A percentile compares a stretch with the other conserved stretches of the same genome.
phyloP scores from a whole-genome alignment of 2,113 vertebrate genomes.

The Tragelaphus strepsiceros region DNA sequence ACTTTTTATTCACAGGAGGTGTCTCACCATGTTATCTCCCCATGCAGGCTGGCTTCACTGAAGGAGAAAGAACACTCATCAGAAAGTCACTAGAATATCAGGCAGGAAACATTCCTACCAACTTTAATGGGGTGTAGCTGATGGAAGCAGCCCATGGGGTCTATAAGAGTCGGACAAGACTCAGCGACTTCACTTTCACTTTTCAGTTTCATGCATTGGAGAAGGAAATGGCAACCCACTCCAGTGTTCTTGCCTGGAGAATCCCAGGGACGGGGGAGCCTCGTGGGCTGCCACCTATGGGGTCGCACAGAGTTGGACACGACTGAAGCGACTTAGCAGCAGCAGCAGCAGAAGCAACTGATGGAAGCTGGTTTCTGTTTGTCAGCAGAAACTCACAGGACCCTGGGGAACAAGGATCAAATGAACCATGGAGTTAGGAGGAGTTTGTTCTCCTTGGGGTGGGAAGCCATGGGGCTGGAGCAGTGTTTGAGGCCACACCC shows the following conservation, averaged over 20 bases:
- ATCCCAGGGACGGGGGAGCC: no score
- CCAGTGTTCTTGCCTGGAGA: no score
- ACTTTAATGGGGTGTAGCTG: neutral
- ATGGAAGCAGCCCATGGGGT: no score
- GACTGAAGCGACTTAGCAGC: no score
- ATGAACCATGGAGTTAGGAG: neutral
- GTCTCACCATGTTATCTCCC: neutral
- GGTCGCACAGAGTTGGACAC: no score
- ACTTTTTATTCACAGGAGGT: neutral
- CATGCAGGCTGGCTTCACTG: neutral
- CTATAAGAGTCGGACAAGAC: no score
- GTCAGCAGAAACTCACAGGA: neutral
- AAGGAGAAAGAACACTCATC: neutral
- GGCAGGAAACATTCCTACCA: neutral
- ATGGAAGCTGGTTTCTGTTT: neutral
- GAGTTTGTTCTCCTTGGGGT: neutral
- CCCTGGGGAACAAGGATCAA: neutral
- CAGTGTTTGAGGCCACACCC: neutral
- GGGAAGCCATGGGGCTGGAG: neutral
- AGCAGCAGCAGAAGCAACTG: neutral
- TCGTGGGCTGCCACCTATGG: no score
- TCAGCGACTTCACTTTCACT: no score
- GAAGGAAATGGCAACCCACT: no score
- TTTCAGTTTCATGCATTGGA: no score
- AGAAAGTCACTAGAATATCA: neutral